Evolutionary conservation across 2,888 invertebrate species (phyloP), one percentile per base, ranked within the genome.

Genomic region (Sipha maydis): DNA sequence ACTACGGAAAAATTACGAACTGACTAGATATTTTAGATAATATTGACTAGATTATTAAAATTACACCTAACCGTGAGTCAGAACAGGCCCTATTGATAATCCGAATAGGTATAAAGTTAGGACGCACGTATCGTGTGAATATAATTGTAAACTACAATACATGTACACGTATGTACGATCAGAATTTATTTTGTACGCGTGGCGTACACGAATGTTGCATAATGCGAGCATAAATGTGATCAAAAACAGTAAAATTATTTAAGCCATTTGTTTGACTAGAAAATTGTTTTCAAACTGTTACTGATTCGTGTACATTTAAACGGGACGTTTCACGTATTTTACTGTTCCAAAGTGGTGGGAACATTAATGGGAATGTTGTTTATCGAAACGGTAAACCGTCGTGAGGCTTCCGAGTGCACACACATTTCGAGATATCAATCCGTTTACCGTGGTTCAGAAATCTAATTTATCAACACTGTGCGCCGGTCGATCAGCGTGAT

Each of bases 171-270:
- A 61, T 7, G 75, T 76, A 67, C 48, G 77, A 85, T 77, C 77
- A 85, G 77, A 85, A 84, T 61, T 38, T 21, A 76, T 76, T 76
- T 84, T 38, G 17, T 75, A 56, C 83, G 28, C 38, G 34, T 21
- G 25, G 14, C 71, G 56, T n/a, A 54, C 4, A 48, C 19, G 1
- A 3, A 7, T 75, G n/a, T 38, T 19, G 7, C 19, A 38, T 73
- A 41, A 41, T 8, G 8, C 11, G 41, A 9, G 11, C 7, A 21
- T 73, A 21, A 73, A 17, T 73, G 34, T 17, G 34, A 34, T 21
- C 38, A 8, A 48, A 48, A 34, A 0, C 14, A 14, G 2, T 48
- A 48, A 19, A 38, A 34, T 7, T 1, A 38, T 21, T 38, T 25
- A 11, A 21, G 9, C 21, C 34, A 34, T 34, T 34, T 11, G 1